Evolutionary conservation across 2,113 vertebrate genomes (phyloP), one percentile per base, ranked within the genome.

Genomic region (Ophthalmolycus amberensis): DNA sequence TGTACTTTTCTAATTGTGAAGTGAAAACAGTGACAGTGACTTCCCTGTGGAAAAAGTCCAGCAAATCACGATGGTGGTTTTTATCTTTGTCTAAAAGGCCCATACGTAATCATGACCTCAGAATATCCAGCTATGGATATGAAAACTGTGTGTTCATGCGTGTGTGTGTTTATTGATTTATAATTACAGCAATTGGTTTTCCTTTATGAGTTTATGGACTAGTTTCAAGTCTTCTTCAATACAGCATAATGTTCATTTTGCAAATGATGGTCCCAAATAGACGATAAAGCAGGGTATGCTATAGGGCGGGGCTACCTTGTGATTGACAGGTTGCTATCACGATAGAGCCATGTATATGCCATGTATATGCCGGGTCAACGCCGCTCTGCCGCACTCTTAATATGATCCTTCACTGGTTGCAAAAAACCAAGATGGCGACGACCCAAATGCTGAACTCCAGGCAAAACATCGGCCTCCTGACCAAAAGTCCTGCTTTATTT

Each of bases 21-120:
- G 76, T 88, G 71, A 86, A 83, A 88, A 50, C 20, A 46, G 11
- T 46, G 69, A n/a, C 40, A 46, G 40, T 27, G 40, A 85, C 38
- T 88, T 90, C 82, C 82, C 60, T 59, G n/a, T 48, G 42, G 73
- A 52, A 58, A 89, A 90, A 84, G 3, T 52, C 85, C 85, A 76
- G 37, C 14, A 3, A 52, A 80, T 71, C 46, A 71, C 7, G 0
- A 16, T 48, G 59, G 20, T 77, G 6, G 5, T 44, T 54, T 46
- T 72, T 38, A 12, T 37, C 70, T 14, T 54, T 18, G 48, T 71
- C 9, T 46, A 42, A 72, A 78, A 73, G 22, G 60, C 34, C 68
- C n/a, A 0, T 20, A 71, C 15, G 32, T 59, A 66, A 34, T 67
- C 48, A 32, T 63, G 65, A 84, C 87, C 65, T 38, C 83, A 91